phyloP scores from a whole-genome alignment of 2,113 vertebrate genomes.

The Tyto alba region DNA sequence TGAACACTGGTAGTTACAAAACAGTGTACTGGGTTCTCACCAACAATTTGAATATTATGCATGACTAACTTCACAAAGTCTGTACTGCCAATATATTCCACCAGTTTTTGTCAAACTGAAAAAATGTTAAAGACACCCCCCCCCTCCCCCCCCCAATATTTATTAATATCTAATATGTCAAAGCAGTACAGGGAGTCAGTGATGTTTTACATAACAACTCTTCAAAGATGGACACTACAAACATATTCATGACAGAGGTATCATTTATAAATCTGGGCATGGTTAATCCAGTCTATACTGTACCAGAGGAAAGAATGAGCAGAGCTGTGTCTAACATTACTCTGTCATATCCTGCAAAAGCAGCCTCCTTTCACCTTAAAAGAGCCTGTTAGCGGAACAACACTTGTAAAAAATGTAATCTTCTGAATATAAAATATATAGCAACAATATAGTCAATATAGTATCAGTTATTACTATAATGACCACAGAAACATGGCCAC shows the following conservation, averaged over 20 bases:
- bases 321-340: background rate
- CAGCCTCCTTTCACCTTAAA: background rate
- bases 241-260: background rate
- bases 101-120: background rate
- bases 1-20: background rate
- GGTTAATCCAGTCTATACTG: background rate
- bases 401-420: background rate
- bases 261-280: background rate
- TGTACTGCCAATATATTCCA: background rate
- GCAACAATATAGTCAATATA: background rate
- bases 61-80: background rate
- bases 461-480: background rate
- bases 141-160: accelerated
- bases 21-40: background rate
- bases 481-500: background rate
- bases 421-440: background rate
- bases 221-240: background rate
- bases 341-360: background rate
- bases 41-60: background rate
- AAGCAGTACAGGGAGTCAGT: background rate
- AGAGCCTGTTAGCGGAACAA: background rate
- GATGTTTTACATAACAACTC: background rate
- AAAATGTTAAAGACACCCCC: background rate
- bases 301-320: background rate
- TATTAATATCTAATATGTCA: background rate